phyloP scores from a whole-genome alignment of 92 coral and sea anemone genomes.

The Scolanthus callimorphus region DNA sequence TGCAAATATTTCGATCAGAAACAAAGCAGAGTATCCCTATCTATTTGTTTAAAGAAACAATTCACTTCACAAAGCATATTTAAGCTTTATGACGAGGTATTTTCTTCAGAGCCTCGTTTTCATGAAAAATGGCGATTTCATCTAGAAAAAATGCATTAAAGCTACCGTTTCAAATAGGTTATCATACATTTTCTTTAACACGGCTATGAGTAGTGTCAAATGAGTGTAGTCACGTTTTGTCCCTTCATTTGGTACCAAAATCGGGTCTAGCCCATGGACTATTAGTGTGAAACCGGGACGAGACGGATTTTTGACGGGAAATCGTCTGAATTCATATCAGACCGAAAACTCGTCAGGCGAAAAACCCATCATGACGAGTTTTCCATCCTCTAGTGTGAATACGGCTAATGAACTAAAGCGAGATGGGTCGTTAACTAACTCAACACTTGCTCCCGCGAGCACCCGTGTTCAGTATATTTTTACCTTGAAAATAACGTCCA shows the following conservation, averaged over 20 bases:
- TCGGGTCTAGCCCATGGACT: conserved; percentile 42
- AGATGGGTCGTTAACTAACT: too few species aligned
- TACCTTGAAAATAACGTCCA: too few species aligned
- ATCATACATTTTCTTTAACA: not conserved
- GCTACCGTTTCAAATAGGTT: conserved; percentile 1
- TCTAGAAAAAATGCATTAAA: conserved; percentile 1
- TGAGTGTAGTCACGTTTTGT: conserved; percentile 29
- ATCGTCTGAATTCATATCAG: too few species aligned
- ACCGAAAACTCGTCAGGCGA: too few species aligned
- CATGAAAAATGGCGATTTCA: conserved; percentile 6
- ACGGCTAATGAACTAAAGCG: too few species aligned
- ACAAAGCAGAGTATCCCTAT: not conserved
- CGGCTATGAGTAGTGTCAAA: conserved; percentile 13
- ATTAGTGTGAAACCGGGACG: too few species aligned
- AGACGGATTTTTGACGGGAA: too few species aligned
- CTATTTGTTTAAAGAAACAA: conserved; percentile 9
- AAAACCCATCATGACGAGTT: too few species aligned
- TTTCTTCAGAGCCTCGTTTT: conserved; percentile 11
- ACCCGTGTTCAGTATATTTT: too few species aligned
- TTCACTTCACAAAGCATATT: conserved; percentile 8
- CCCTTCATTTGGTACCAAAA: conserved; percentile 41
- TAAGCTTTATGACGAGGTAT: not conserved
- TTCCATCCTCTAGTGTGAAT: too few species aligned
- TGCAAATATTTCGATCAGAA: conserved; percentile 7
- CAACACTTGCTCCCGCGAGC: too few species aligned